Conservation (phyloP, 2,888 invertebrate genomes). For the Yponomeuta sedellus region DNA sequence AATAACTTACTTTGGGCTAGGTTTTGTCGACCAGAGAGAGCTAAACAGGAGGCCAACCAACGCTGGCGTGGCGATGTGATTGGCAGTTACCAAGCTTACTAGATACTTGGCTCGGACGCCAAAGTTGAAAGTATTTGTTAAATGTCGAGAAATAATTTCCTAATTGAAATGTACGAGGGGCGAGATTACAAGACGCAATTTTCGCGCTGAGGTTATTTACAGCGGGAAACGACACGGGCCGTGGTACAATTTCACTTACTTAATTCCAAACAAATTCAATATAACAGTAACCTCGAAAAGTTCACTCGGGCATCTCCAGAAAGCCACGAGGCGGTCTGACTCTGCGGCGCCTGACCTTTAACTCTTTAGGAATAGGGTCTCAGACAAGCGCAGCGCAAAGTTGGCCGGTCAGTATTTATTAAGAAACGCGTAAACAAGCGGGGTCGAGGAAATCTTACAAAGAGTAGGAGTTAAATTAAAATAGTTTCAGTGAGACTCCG, state of each 20-base stretch:
- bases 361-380: background rate
- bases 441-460: slow-evolving; percentile 46
- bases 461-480: slow-evolving; percentile 58
- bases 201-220: background rate
- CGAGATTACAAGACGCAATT: background rate
- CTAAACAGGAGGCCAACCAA: too few relatives aligned
- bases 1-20: too few relatives aligned
- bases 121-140: background rate
- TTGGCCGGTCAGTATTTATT: slow-evolving; percentile 40
- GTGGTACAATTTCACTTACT: slow-evolving; percentile 21
- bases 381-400: background rate
- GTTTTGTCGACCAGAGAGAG: too few relatives aligned
- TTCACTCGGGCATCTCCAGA: slow-evolving; percentile 24
- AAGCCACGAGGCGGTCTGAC: slow-evolving; percentile 2
- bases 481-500: slow-evolving; percentile 42
- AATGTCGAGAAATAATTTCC: background rate
- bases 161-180: slow-evolving; percentile 1
- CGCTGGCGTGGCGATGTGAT: too few relatives aligned
- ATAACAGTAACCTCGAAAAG: slow-evolving; percentile 40
- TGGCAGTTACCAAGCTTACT: too few relatives aligned
- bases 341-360: background rate
- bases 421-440: slow-evolving; percentile 49
- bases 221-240: background rate
- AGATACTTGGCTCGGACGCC: background rate
- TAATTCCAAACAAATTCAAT: slow-evolving; percentile 47